Percentiles rank a stretch among this genome's conserved stretches.
phyloP scores from a whole-genome alignment of 1,140 invertebrate species.

The Drosophila baimaii region DNA sequence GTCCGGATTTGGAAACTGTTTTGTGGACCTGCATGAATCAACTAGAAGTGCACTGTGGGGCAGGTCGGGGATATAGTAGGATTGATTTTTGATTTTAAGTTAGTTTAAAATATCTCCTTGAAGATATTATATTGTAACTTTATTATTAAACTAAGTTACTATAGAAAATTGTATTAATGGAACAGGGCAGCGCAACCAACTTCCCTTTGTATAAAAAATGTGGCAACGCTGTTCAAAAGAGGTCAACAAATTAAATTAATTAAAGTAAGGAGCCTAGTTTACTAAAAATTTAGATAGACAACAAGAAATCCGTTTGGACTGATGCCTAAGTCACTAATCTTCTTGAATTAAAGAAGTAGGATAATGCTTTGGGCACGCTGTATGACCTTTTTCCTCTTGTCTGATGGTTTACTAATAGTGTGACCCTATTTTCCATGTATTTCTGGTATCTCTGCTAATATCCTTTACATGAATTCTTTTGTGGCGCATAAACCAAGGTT shows the following conservation, averaged over 20 bases:
- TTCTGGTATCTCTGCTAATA: background rate
- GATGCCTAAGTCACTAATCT: too few relatives aligned
- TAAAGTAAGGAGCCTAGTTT: too few relatives aligned
- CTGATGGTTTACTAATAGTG: background rate
- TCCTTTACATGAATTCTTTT: background rate
- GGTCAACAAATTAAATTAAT: too few relatives aligned
- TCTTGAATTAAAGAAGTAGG: too few relatives aligned
- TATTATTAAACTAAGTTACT: background rate
- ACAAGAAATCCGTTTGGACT: too few relatives aligned
- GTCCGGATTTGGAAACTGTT: constrained; percentile 66
- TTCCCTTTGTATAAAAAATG: background rate
- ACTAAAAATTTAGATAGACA: too few relatives aligned
- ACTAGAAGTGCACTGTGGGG: constrained; percentile 30
- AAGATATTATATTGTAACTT: background rate
- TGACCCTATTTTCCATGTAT: background rate
- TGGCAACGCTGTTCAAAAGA: too few relatives aligned
- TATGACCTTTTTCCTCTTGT: background rate
- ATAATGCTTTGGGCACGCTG: background rate
- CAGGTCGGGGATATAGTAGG: background rate
- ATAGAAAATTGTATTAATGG: too few relatives aligned
- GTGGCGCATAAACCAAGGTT: background rate
- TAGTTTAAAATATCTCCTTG: background rate
- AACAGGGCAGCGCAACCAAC: too few relatives aligned
- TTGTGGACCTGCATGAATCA: constrained; percentile 51
- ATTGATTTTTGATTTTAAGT: too few relatives aligned